Evolutionary conservation across 2,113 vertebrate genomes (phyloP), one percentile per base, ranked within the genome.

Genomic region (Apeltes quadracus): DNA sequence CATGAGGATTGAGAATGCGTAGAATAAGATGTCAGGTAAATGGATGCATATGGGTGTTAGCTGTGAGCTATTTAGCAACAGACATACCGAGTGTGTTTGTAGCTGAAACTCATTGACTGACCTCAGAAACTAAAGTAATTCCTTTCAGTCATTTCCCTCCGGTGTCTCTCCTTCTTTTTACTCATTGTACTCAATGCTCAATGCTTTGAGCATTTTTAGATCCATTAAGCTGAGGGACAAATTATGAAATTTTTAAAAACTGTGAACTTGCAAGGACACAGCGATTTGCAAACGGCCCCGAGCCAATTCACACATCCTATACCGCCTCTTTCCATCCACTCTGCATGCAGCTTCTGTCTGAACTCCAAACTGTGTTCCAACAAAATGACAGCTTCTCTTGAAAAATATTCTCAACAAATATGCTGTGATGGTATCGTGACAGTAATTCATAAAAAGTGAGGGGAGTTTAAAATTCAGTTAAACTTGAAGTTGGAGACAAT

Each of bases 401-500:
- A 13, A 56, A 22, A 38, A 22, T 18, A n/a, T 2, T 2, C 38
- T 23, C 43, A 29, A 39, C 25, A 38, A 43, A 46, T 36, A 13
- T 12, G 27, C 7, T 32, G 15, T n/a, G n/a, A 15, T 27, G 8
- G 46, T 48, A 16, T 56, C 29, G 16, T 14, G 1, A 54, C 22
- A 54, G 27, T 27, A 54, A 8, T 54, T 16, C 14, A 14, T 11
- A 23, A 51, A 5, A 12, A 51, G 20, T 50, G 18, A 48, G 46
- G 46, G 46, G 55, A 43, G 12, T 43, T 41, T 11, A 1, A 38
- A 14, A 29, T 18, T 56, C 25, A 54, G n/a, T 48, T 58, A 7
- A 58, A 46, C 36, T 75, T 81, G 11, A 46, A 65, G 23, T 76
- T 27, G 22, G 65, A 23, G 22, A 7, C n/a, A 29, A 29, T 62